These are phyloP conservation scores for Cynopterus brachyotis DNA, from an alignment of 2,113 vertebrate genomes.

Conservation along the genomic window DNA sequence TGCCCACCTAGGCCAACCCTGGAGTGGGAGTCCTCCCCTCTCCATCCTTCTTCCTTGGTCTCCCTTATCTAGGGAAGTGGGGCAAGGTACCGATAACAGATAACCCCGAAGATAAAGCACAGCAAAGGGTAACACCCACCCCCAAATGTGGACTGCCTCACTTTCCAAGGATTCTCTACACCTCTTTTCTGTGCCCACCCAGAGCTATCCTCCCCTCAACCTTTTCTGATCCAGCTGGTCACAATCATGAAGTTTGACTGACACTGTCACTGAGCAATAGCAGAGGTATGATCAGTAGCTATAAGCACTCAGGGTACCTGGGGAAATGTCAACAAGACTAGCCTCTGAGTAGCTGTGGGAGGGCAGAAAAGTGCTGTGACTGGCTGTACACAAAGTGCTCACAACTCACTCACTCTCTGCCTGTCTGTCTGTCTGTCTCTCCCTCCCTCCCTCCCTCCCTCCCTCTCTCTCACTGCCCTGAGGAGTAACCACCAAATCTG, in stretches of 20 bases:
- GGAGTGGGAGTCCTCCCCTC: not conserved
- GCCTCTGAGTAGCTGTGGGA: not conserved
- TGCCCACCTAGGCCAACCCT: not conserved
- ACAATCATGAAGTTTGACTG: not conserved
- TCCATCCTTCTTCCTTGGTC: not conserved
- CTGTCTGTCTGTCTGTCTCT: not conserved
- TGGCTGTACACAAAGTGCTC: not conserved
- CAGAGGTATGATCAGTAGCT: not conserved
- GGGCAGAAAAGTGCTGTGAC: not conserved
- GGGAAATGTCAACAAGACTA: slow-evolving; percentile 17
- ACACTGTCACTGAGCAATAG: not conserved
- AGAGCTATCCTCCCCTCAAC: not conserved
- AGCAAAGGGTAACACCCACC: not conserved
- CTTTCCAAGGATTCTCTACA: not conserved
- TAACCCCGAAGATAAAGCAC: not conserved
- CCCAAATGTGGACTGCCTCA: not conserved
- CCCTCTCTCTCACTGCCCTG: not conserved
- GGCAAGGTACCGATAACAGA: not conserved
- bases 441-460: not conserved
- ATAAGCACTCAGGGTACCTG: not conserved
- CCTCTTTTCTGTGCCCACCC: not conserved
- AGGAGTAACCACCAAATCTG: slow-evolving; percentile 9
- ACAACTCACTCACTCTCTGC: not conserved
- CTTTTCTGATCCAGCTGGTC: slow-evolving; percentile 5
- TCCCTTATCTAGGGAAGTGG: not conserved